These are phyloP conservation scores for Sapajus apella DNA, from an alignment of 2,113 vertebrate genomes.

Conservation along the genomic window DNA sequence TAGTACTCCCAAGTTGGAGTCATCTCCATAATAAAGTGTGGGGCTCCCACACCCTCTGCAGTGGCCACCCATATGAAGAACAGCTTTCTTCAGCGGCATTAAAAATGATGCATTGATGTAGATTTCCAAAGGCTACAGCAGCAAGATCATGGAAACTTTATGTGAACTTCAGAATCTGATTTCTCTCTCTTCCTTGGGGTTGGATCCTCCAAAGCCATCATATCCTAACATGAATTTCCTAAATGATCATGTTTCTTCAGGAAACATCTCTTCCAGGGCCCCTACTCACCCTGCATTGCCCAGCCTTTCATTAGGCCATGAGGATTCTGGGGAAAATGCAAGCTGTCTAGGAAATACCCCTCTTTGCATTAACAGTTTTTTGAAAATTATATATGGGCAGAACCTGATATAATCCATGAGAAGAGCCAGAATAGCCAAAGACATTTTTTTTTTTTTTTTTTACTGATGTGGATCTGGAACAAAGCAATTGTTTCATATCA, in stretches of 20 bases:
- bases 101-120: no score
- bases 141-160: neutral
- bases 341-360: neutral
- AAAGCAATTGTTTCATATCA: neutral
- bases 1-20: neutral
- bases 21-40: neutral
- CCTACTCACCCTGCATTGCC: neutral
- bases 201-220: neutral
- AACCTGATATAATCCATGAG: neutral
- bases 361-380: neutral
- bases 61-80: neutral
- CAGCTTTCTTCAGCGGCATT: neutral
- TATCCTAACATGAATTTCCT: neutral
- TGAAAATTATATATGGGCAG: neutral
- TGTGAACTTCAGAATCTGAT: neutral
- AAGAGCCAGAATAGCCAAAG: neutral
- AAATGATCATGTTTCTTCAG: neutral
- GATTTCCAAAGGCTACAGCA: neutral
- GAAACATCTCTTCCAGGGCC: neutral
- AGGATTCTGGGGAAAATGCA: neutral
- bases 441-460: constrained; percentile 25
- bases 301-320: neutral
- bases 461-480: neutral
- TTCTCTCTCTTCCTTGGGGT: neutral
- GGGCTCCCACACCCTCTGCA: neutral